Evolutionary conservation across 2,888 invertebrate genomes (phyloP), one percentile per base, ranked within the genome.

Genomic region (Tenthredo amoena): DNA sequence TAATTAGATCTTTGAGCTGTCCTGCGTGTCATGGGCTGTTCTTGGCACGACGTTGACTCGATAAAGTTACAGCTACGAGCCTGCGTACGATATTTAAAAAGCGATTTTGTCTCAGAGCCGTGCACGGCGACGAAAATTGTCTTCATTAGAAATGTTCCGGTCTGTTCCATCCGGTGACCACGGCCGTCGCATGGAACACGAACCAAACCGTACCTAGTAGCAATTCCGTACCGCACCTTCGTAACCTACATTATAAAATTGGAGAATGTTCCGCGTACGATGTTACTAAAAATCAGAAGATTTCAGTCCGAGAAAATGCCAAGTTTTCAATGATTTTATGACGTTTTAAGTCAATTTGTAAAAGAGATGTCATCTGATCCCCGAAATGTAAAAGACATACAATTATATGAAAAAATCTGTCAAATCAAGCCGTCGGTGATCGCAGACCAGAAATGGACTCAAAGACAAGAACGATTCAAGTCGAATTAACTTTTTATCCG

Each of bases 141-240:
- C 87, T 87, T 89, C 89, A 90, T 90, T 90, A 89, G 88, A 88
- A 88, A 86, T 84, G 89, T 89, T 91, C 89, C 89, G 90, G 86
- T 90, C 88, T 88, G 91, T 92, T 91, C 91, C 91, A 88, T 90
- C 72, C 88, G 88, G 86, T 91, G 91, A 88, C 86, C 89, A 88
- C 88, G 89, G 89, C 90, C 91, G 91, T 91, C 91, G 91, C 90
- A 90, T 87, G 90, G 89, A 91, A 91, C 89, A 89, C 88, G 88
- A 88, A 90, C 89, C 90, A 88, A 88, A 90, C 89, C 90, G 89
- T 83, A 65, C 68, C 68, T 47, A 71, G 47, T 58, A 40, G 71
- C 47, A 83, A 83, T 83, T 84, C 86, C 87, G 88, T 87, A 86
- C 87, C 87, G 87, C 86, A 88, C 88, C 88, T 88, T 88, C 87